Base-by-base conservation (phyloP, 2,113 vertebrate species). In the Colaptes auratus region DNA sequence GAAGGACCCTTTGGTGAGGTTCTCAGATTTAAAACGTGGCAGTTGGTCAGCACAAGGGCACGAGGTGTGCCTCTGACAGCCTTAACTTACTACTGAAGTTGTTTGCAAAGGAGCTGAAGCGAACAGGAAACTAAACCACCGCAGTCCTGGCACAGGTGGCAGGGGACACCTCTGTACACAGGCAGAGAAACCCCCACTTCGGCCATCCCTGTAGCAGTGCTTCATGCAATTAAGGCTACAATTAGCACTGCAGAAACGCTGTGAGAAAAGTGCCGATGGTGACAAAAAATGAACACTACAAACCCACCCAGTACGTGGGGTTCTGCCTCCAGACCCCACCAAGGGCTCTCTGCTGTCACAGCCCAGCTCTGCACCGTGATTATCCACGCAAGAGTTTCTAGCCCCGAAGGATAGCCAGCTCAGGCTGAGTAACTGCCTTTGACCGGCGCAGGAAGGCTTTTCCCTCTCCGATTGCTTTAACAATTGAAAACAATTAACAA, bases 131-230 rank as follows among this genome's bases (percentile, higher is more conserved):
- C 9, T 12, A 15, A 82, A 70, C 24, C 0, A 0, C 3, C 27
- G 27, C 24, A 23, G 1, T 35, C 35, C 48, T 48, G 11, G 6
- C 5, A 33, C 56, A 44, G 31, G 67, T 14, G 58, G 12, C 46
- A 39, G 23, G 48, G n/a, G 31, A 19, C 44, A 30, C 0, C 0
- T 5, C 14, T 30, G 18, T 14, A 31, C 10, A 7, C 7, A 12
- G 81, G 27, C 21, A 44, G 1, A 39, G 69, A n/a, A n/a, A n/a
- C 39, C 3, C 48, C 4, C 12, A 19, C 14, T 61, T 42, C 83
- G 91, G 30, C 20, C 39, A 35, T 31, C 8, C 5, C 24, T 28
- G n/a, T 35, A 17, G 17, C 48, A 23, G 7, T 56, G 23, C n/a
- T 53, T 80, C 58, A 2, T 12, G 16, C 28, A 61, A 71, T 55